Evolutionary conservation across 2,797 vertebrate species (phyloP), one percentile per base, ranked within the genome.

Genomic region (Enteromius argenteus): DNA sequence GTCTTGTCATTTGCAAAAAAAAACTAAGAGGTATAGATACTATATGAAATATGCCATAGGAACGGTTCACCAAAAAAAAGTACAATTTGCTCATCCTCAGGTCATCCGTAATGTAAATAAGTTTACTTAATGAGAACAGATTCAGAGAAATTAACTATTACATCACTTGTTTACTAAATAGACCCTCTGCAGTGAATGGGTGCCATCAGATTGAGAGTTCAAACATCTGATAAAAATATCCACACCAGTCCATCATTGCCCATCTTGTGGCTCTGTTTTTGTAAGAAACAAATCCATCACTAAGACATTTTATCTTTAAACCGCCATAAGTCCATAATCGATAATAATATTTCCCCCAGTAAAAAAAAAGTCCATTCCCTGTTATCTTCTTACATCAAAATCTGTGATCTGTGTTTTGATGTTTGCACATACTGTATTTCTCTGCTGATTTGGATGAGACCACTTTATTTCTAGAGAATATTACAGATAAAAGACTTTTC

Each of bases 1-100:
- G 46, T 83, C 17, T 44, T 69, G 21, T 62, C 35, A 27, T 51
- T 58, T 49, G 44, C 58, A 64, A 37, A 39, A 42, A 42, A 80
- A 8, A 80, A 58, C 49, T 51, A 51, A 37, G n/a, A 42, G 46
- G 14, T n/a, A 62, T 13, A 30, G 11, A 32, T 5, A 14, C 15
- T 46, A 30, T 32, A 71, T 21, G 35, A 67, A 46, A 76, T 56
- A 35, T 17, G 7, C 60, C 35, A 58, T n/a, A 71, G 51, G 56
- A 64, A 64, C 30, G 15, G 27, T 64, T 64, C 27, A 64, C 30
- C 32, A 64, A 32, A 17, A 27, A 19, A 53, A 53, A 21, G 2
- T 4, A 1, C 17, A 1, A 30, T 3, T 27, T 13, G 11, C 58
- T 60, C 58, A 14, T 23, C 58, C 23, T 64, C 62, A 9, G 30